Conservation (phyloP, 1,140 invertebrate species). For the Musca vetustissima region DNA sequence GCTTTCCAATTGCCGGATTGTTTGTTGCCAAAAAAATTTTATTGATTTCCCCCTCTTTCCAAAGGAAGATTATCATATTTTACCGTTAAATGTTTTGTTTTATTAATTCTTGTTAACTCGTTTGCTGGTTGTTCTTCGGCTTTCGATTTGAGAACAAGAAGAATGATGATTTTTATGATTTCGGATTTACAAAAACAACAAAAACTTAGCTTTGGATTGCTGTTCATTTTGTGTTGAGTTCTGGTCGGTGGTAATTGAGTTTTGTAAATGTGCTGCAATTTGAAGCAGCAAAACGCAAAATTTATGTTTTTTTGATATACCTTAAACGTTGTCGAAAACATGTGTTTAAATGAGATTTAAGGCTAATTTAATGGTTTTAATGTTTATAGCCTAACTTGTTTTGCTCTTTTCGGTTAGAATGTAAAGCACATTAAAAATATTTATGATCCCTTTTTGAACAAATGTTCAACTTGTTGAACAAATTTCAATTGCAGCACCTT, state of each 20-base stretch:
- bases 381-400: no score
- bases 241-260: not conserved
- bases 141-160: not conserved
- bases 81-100: slow-evolving; percentile 20
- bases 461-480: no score
- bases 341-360: not conserved
- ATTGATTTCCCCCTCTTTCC: not conserved
- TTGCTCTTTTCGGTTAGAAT: no score
- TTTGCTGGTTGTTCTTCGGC: not conserved
- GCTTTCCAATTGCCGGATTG: slow-evolving; percentile 24
- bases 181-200: not conserved
- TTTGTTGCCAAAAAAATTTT: no score
- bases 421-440: no score
- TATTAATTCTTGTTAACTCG: slow-evolving; percentile 7
- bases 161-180: not conserved
- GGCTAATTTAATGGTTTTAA: no score
- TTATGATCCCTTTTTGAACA: no score
- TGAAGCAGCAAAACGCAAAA: not conserved
- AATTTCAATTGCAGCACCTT: no score
- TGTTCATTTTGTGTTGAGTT: not conserved
- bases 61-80: slow-evolving; percentile 20
- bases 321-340: slow-evolving; percentile 13
- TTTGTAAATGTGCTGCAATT: not conserved
- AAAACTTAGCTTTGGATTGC: not conserved
- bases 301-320: slow-evolving; percentile 20